These are phyloP conservation scores for Dryas iulia DNA, from an alignment of 1,140 invertebrate genomes.

Conservation along the genomic window DNA sequence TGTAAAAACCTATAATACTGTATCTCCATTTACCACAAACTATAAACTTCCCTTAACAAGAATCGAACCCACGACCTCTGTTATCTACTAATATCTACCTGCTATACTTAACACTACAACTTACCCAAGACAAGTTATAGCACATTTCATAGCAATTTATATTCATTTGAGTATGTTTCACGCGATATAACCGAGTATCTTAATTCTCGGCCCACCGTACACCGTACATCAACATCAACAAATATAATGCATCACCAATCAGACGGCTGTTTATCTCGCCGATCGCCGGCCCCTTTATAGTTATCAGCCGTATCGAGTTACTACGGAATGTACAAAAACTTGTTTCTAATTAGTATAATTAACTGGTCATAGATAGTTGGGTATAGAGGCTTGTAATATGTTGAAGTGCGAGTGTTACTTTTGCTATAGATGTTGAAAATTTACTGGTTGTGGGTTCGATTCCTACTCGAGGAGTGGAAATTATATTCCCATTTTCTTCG, in stretches of 20 bases:
- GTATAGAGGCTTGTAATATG: neutral
- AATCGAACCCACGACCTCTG: neutral
- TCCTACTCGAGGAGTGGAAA: no score
- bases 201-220: no score
- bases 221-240: slow-evolving; percentile 37
- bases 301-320: slow-evolving; percentile 49
- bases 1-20: no score
- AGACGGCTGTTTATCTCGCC: slow-evolving; percentile 46
- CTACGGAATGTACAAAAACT: slow-evolving; percentile 54
- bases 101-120: no score
- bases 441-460: no score
- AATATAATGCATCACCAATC: slow-evolving; percentile 55
- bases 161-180: neutral
- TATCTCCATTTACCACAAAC: no score
- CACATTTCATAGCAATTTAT: neutral
- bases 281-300: slow-evolving; percentile 54
- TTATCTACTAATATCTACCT: no score
- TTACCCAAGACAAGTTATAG: neutral
- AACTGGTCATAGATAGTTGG: slow-evolving; percentile 35
- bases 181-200: slow-evolving; percentile 1
- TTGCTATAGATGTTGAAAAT: no score
- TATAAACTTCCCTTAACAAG: no score
- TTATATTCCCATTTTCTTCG: no score
- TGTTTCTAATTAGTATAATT: slow-evolving; percentile 74
- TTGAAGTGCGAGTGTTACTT: no score